These are phyloP conservation scores for Catocala nupta DNA, from an alignment of 2,888 invertebrate genomes.

Conservation along the genomic window DNA sequence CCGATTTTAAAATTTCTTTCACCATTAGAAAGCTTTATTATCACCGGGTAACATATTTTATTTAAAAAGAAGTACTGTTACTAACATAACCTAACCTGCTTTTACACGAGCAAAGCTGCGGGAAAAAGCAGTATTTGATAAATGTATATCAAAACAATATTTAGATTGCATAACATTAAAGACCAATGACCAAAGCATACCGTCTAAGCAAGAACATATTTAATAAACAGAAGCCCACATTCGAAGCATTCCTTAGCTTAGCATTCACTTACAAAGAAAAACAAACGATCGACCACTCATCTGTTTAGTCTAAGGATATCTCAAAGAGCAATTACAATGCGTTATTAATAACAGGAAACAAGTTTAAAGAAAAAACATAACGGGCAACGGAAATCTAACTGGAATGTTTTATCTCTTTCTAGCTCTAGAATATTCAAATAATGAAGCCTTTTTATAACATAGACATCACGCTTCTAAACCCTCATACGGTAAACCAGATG, in stretches of 20 bases:
- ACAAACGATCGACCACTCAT: constrained; percentile 11
- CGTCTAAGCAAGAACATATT: background rate
- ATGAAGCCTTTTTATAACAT: constrained; percentile 38
- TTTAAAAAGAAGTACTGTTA: too few relatives aligned
- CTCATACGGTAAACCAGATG: too few relatives aligned
- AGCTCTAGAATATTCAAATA: constrained; percentile 40
- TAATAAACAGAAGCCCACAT: background rate
- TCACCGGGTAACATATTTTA: too few relatives aligned
- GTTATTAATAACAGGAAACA: constrained; percentile 37
- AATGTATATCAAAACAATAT: too few relatives aligned
- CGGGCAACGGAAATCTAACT: constrained; percentile 42
- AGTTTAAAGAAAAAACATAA: constrained; percentile 36
- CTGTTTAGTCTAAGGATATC: constrained; percentile 27
- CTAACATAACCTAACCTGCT: too few relatives aligned
- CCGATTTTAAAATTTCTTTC: too few relatives aligned
- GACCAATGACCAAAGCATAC: too few relatives aligned
- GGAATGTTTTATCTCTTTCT: constrained; percentile 24
- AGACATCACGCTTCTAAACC: too few relatives aligned
- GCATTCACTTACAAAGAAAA: background rate
- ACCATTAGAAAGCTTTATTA: too few relatives aligned
- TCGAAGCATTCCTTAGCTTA: background rate
- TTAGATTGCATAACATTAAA: too few relatives aligned
- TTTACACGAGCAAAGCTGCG: too few relatives aligned
- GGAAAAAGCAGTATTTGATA: too few relatives aligned
- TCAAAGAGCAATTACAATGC: constrained; percentile 28